Conservation (phyloP, 2,888 invertebrate species). For the Conomelus anceps region DNA sequence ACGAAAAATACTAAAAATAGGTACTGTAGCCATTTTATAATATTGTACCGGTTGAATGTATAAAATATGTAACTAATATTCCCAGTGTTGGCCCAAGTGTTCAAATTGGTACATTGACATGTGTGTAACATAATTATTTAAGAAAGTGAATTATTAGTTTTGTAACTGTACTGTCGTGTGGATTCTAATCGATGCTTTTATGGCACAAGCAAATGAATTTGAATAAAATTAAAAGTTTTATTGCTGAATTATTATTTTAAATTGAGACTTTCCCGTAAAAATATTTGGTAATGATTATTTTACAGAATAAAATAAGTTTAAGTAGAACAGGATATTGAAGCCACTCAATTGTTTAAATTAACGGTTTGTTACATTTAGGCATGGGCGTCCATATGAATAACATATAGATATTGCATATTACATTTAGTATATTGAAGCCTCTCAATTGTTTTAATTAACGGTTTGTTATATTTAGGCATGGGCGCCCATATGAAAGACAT, state of each 20-base stretch:
- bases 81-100: not conserved
- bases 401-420: too few species aligned
- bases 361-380: too few species aligned
- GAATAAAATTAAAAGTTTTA: not conserved
- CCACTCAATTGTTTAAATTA: too few species aligned
- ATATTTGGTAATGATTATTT: too few species aligned
- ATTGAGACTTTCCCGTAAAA: not conserved
- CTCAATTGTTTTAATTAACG: too few species aligned
- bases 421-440: too few species aligned
- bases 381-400: too few species aligned
- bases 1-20: not conserved
- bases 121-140: not conserved
- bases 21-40: not conserved
- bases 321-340: too few species aligned
- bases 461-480: too few species aligned
- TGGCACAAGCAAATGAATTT: not conserved
- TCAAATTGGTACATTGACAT: not conserved
- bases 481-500: too few species aligned
- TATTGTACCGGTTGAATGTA: not conserved
- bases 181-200: not conserved
- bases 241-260: not conserved
- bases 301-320: too few species aligned
- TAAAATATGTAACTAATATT: not conserved
- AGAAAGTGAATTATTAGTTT: not conserved
- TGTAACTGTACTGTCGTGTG: not conserved